Evolutionary conservation across 2,797 vertebrate genomes (phyloP).

Genomic region (Poliocrania exsul): DNA sequence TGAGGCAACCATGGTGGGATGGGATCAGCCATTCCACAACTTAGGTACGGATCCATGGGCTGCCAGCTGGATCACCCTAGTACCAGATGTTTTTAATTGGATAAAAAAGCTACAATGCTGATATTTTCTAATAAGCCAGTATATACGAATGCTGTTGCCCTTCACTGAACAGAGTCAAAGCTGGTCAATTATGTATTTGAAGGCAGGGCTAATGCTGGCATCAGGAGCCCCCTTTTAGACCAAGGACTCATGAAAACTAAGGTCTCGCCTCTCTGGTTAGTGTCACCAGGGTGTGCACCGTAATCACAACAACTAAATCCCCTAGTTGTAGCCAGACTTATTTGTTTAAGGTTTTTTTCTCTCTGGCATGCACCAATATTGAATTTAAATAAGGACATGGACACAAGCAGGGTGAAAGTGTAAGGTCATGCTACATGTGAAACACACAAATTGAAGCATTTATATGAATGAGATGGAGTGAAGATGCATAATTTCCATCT

Average conservation of each 20-base stretch:
- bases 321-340: background rate
- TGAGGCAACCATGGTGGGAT: background rate
- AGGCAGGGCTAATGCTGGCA: background rate
- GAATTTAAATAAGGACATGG: background rate
- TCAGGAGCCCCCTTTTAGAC: background rate
- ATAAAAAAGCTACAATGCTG: slow-evolving; percentile 37
- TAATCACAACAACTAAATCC: background rate
- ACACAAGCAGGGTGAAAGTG: background rate
- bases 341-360: background rate
- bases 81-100: slow-evolving; percentile 56
- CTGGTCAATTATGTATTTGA: background rate
- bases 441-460: background rate
- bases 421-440: background rate
- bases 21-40: background rate
- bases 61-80: slow-evolving; percentile 42
- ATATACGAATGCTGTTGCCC: background rate
- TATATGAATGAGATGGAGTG: background rate
- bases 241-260: background rate
- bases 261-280: background rate
- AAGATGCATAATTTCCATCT: background rate
- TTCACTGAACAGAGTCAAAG: slow-evolving; percentile 5
- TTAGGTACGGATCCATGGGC: background rate
- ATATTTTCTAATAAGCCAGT: slow-evolving; percentile 19
- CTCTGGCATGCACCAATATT: background rate
- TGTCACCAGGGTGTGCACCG: background rate